Percentiles rank a stretch among this genome's conserved stretches.
Conservation (phyloP, 2,113 vertebrate genomes). For the Cynocephalus volans region DNA sequence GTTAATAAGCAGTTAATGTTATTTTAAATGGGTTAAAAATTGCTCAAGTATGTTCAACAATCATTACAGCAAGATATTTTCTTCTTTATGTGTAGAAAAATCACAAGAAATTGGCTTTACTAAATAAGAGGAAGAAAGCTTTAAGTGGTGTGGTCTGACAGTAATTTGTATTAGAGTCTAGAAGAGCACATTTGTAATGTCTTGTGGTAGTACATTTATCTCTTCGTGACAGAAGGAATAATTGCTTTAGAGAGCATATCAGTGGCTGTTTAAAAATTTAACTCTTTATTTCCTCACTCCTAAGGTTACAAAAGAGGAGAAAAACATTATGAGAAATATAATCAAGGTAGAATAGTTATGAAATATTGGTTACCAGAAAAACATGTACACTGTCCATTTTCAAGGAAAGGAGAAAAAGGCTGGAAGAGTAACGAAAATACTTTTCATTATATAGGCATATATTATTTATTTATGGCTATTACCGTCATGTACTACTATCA, state of each 20-base stretch:
- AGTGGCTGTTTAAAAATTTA: slow-evolving; percentile 85
- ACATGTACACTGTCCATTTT: slow-evolving; percentile 18
- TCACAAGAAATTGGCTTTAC: slow-evolving; percentile 73
- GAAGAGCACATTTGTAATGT: slow-evolving; percentile 85
- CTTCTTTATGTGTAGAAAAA: slow-evolving; percentile 66
- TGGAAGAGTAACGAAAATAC: not conserved
- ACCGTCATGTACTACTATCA: not conserved
- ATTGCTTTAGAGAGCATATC: slow-evolving; percentile 85
- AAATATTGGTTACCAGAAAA: slow-evolving; percentile 6
- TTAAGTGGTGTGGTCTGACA: slow-evolving; percentile 83
- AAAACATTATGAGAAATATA: slow-evolving; percentile 49
- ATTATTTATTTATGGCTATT: not conserved
- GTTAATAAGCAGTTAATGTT: slow-evolving; percentile 65
- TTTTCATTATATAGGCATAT: not conserved
- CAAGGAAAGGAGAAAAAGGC: not conserved
- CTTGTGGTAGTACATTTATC: slow-evolving; percentile 87
- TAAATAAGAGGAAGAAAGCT: slow-evolving; percentile 77
- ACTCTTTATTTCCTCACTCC: slow-evolving; percentile 81
- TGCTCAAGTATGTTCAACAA: slow-evolving; percentile 64
- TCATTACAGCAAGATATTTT: slow-evolving; percentile 76
- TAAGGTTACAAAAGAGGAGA: slow-evolving; percentile 57
- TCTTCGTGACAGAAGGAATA: slow-evolving; percentile 86
- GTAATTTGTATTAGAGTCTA: slow-evolving; percentile 85
- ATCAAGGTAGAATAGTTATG: not conserved
- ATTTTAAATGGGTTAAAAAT: slow-evolving; percentile 74